Evolutionary conservation across 2,797 vertebrate genomes (phyloP), one percentile per base, ranked within the genome.

Genomic region (Crocodylus rhombifer): DNA sequence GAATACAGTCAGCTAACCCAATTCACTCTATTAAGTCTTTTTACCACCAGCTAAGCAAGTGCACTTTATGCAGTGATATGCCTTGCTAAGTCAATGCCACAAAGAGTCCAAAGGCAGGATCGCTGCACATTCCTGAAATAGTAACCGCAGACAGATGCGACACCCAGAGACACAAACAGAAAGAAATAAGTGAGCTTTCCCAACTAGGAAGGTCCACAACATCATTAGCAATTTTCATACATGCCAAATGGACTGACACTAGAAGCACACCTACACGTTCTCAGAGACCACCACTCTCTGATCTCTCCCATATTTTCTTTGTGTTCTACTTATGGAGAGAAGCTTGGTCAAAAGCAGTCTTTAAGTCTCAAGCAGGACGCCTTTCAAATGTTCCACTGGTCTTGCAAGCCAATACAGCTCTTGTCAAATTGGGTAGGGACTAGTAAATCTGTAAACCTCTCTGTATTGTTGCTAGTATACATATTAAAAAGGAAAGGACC

Each of bases 1-100:
- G 36, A 73, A 25, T 23, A 33, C 14, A 42, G 13, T 26, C 69
- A 9, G 69, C 36, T 51, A 51, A 26, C 21, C 23, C 2, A 7
- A 51, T 9, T 26, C 69, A 73, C 23, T 71, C 67, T 23, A 14
- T 20, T 20, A 95, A 92, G 91, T 88, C 85, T 80, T 91, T 90
- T 82, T 87, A 67, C 20, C 30, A 3, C 33, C 60, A 26, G 28
- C 7, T 4, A 17, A 12, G 8, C 57, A 55, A 84, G 26, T 0
- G 1, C 2, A 0, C 74, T 56, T 3, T 18, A 30, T 1, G 10
- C 88, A 25, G 12, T 23, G 64, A 14, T 2, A n/a, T 15, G 6
- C 21, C n/a, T 74, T 30, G 11, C 28, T 71, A 62, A 76, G 2
- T 67, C 85, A 5, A 0, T 6, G 14, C 51, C 76, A 55, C 42